phyloP scores from a whole-genome alignment of 1,140 invertebrate genomes.

The Leptinotarsa defecta region DNA sequence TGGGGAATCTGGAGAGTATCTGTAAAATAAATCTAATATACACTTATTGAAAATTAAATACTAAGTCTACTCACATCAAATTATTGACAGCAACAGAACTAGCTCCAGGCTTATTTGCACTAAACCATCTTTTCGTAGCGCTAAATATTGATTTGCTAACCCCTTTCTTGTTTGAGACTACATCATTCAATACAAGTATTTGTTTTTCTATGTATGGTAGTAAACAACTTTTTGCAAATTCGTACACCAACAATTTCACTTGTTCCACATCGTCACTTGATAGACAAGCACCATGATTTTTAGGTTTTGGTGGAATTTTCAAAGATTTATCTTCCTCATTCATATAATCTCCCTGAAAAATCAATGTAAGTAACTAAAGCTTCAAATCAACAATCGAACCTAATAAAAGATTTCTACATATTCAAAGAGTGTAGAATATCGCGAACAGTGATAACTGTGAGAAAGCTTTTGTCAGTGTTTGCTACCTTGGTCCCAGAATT shows the following conservation, averaged over 20 bases:
- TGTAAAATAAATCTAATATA: constrained; percentile 53
- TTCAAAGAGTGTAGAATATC: no score
- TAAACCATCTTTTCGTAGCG: constrained; percentile 94
- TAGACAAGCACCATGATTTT: constrained; percentile 73
- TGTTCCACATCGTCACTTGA: constrained; percentile 82
- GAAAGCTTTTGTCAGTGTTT: no score
- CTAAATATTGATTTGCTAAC: constrained; percentile 90
- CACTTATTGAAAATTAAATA: constrained; percentile 21
- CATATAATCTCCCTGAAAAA: constrained; percentile 35
- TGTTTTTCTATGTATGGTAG: constrained; percentile 89
- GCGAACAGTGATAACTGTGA: no score
- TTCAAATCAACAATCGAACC: no score
- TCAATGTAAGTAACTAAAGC: background rate
- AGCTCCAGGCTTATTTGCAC: constrained; percentile 80
- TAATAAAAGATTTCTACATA: no score
- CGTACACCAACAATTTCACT: constrained; percentile 82
- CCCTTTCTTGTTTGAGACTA: constrained; percentile 86
- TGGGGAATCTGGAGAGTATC: constrained; percentile 85
- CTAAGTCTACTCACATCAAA: constrained; percentile 70
- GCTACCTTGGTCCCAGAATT: no score
- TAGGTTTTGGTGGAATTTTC: constrained; percentile 32
- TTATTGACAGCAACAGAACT: constrained; percentile 66
- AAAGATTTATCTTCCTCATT: constrained; percentile 38
- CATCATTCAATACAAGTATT: constrained; percentile 81
- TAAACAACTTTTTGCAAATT: constrained; percentile 84